Evolutionary conservation across 2,797 vertebrate species (phyloP), one percentile per base, ranked within the genome.

Genomic region (Phalanger gymnotis): DNA sequence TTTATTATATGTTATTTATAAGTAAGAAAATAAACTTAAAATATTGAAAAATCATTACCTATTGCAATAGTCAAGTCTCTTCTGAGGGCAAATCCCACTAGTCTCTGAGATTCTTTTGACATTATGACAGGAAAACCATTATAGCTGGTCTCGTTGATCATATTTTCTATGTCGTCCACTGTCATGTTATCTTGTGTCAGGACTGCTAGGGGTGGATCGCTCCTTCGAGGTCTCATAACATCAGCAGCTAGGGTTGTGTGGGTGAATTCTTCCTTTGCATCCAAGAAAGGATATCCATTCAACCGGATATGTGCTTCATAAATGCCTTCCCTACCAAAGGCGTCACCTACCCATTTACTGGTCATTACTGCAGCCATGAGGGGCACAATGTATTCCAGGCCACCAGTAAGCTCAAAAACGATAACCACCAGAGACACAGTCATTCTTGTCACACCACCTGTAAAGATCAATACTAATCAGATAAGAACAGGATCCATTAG

Each of bases 311-410:
- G 99, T 0, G 99, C 99, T 98, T 99, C 99, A 87, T 99, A 99
- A 98, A 99, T 99, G 89, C 99, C 99, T 98, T 99, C 99, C 25
- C 99, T 99, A 47, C 99, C 99, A 73, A 99, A 99, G 19, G 99
- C 99, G 61, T 99, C 99, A 47, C 99, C 99, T 97, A 99, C 99
- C 99, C 99, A 99, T 97, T 99, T 99, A 98, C 99, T 99, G 98
- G 99, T 99, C 99, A 99, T 99, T 97, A 99, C 99, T 5, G 99
- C 99, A 12, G 99, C 99, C 99, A 99, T 99, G 91, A 99, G 99
- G 10, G 99, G 99, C 91, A 99, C 99, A 94, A 99, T 99, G 98
- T 99, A 99, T 97, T 99, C 99, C 97, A 99, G 97, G 1, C 99
- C 99, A 7, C 99, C 99, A 0, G 99, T 99, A 97, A 99, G 98